phyloP scores from a whole-genome alignment of 2,888 invertebrate species.

The Cenopis cana region DNA sequence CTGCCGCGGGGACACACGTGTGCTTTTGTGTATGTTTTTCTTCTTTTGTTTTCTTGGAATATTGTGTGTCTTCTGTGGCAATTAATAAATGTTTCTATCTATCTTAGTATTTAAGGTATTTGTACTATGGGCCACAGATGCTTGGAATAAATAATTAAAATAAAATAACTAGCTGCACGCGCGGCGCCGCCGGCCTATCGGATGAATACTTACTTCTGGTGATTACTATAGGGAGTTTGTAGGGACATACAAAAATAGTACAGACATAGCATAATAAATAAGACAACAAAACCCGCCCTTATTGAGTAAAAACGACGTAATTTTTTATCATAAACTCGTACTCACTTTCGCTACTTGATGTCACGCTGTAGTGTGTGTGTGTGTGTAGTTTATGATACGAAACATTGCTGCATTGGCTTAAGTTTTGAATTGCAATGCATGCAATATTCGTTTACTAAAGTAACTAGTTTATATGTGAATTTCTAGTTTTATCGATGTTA shows the following conservation, averaged over 20 bases:
- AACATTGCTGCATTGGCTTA: neutral
- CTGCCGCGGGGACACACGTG: too few species aligned
- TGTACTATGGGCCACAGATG: too few species aligned
- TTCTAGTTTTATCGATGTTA: constrained; percentile 28
- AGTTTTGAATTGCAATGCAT: neutral
- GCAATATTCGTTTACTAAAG: neutral
- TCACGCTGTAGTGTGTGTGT: neutral
- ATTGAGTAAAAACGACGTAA: constrained; percentile 11
- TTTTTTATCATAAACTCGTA: neutral
- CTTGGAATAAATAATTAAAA: too few species aligned
- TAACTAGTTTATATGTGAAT: constrained; percentile 5
- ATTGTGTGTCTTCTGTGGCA: too few species aligned
- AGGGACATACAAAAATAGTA: neutral
- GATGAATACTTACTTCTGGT: too few species aligned
- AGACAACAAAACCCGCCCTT: neutral
- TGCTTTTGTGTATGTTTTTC: too few species aligned
- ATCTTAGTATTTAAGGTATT: too few species aligned
- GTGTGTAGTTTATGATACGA: neutral
- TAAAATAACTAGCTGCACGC: too few species aligned
- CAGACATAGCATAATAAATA: neutral
- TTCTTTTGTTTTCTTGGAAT: too few species aligned
- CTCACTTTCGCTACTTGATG: neutral
- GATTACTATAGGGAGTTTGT: too few species aligned
- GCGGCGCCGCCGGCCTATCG: too few species aligned
- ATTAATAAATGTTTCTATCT: too few species aligned